Evolutionary conservation across 2,113 vertebrate species (phyloP), one percentile per base, ranked within the genome.

Genomic region (Hemichromis elongatus): DNA sequence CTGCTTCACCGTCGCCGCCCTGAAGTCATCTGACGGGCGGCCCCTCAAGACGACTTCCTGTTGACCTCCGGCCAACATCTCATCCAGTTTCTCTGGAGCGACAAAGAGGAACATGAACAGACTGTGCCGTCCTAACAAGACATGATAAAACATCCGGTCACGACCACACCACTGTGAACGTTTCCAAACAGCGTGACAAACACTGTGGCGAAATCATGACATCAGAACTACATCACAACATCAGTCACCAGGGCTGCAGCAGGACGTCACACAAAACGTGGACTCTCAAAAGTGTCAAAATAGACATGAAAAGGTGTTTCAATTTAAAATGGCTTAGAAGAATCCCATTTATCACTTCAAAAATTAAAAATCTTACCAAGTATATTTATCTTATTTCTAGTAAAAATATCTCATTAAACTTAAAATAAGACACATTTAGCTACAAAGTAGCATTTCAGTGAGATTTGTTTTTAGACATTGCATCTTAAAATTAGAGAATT

Each of bases 1-100:
- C 91, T 98, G 98, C 87, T 98, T 99, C 90, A 99, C 98, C 0
- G 98, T 99, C 83, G 98, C 98, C 0, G 97, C 97, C 35, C 98
- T 94, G 12, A 98, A 98, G 92, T 99, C 98, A 2, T 99, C 98
- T 0, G 96, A 87, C 1, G 97, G 96, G 21, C 98, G 97, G 0
- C 95, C 93, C 84, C 98, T 96, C 90, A 98, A 95, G 0, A 97
- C 93, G 0, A 98, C 97, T 92, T 99, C 98, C 37, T 97, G 94
- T 0, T 97, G 88, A 68, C 81, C 79, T 14, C 91, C 96, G 0
- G 97, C 97, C 92, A 99, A 85, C 93, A 99, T 98, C 95, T 99
- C 98, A 3, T 99, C 98, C 95, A 99, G 93, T 91, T 98, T 98
- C 94, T 99, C 98, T 99, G 97, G 12, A 96, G 35, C 83, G 2